These are phyloP conservation scores for Pantherophis guttatus DNA, from an alignment of 2,113 vertebrate genomes.

Conservation along the genomic window DNA sequence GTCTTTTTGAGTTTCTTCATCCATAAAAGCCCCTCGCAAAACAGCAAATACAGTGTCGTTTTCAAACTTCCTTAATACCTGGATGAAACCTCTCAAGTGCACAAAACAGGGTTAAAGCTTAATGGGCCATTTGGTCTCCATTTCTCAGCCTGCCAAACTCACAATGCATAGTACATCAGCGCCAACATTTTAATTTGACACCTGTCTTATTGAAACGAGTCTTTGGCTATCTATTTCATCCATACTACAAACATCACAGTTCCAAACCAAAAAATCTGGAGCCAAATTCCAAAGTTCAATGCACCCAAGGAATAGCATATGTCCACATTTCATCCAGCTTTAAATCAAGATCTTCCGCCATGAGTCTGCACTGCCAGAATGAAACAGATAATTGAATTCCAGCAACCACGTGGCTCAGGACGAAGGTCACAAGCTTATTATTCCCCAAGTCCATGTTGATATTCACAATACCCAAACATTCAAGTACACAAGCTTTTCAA, in stretches of 20 bases:
- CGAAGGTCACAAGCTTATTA: neutral
- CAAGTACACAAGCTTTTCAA: neutral
- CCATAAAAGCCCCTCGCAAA: neutral
- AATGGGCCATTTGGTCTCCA: neutral
- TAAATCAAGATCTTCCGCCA: neutral
- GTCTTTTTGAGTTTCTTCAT: neutral
- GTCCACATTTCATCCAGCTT: neutral
- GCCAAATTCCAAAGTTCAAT: neutral
- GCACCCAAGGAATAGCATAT: neutral
- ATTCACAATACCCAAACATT: neutral
- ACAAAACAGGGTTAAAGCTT: neutral
- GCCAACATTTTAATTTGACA: neutral
- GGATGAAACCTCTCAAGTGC: neutral
- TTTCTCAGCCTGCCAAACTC: neutral
- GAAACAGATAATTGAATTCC: neutral
- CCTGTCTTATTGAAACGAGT: neutral
- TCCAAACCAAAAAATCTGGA: neutral
- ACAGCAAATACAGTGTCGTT: neutral
- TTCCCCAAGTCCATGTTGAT: neutral
- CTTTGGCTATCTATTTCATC: neutral
- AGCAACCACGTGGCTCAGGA: neutral
- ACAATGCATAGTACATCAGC: neutral
- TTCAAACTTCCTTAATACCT: neutral
- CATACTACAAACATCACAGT: rapidly evolving
- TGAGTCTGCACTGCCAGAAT: neutral